phyloP scores from a whole-genome alignment of 2,797 vertebrate genomes.

The Tolypeutes matacus region DNA sequence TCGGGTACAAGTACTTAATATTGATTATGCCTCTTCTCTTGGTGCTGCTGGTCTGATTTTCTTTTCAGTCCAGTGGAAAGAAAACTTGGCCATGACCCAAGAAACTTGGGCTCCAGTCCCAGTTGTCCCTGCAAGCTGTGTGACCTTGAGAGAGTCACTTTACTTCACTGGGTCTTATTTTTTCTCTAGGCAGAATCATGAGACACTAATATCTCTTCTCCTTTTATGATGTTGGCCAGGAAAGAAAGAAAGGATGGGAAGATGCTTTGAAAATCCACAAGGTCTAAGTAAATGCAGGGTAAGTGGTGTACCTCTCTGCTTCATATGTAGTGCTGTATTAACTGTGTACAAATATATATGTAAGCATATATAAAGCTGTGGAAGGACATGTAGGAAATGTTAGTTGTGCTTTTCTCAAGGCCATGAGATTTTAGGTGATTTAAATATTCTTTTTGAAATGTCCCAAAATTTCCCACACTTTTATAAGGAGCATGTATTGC shows the following conservation, averaged over 20 bases:
- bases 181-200: not conserved
- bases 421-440: slow-evolving; percentile 13
- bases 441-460: slow-evolving; percentile 65
- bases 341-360: not conserved
- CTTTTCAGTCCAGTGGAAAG: not conserved
- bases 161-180: slow-evolving; percentile 3
- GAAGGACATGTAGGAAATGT: slow-evolving; percentile 5
- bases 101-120: slow-evolving; percentile 14
- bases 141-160: slow-evolving; percentile 59
- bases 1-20: not conserved
- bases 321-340: not conserved
- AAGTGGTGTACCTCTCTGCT: not conserved
- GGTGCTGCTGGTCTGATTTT: not conserved
- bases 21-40: not conserved
- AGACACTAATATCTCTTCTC: slow-evolving; percentile 39
- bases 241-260: not conserved
- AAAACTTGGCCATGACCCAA: slow-evolving; percentile 38
- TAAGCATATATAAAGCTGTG: not conserved
- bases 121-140: not conserved
- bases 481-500: slow-evolving; percentile 57
- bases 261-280: not conserved
- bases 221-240: not conserved
- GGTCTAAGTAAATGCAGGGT: not conserved
- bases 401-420: slow-evolving; percentile 37
- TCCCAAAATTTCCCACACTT: slow-evolving; percentile 22